A percentile compares a stretch with the other conserved stretches of the same genome.
phyloP scores from a whole-genome alignment of 37 sponge, comb jelly and placozoan genomes.

The Oscarella lobularis region DNA sequence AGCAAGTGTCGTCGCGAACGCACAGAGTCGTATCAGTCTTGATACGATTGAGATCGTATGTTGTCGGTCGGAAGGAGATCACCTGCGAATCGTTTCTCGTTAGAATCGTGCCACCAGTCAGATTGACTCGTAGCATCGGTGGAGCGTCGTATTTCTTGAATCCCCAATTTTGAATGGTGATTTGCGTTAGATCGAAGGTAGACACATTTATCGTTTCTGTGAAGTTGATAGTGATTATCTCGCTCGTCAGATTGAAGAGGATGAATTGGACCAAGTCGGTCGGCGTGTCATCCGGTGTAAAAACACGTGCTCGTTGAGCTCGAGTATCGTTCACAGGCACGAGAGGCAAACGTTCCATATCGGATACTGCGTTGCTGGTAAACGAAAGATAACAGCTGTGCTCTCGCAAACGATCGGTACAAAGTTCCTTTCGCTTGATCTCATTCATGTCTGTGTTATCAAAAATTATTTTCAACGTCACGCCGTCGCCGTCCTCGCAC shows the following conservation, averaged over 20 bases:
- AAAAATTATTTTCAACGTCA: not conserved
- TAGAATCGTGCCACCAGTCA: slow-evolving; percentile 41
- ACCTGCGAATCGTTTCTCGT: slow-evolving; percentile 27
- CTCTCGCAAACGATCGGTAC: slow-evolving; percentile 25
- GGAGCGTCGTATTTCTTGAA: not conserved
- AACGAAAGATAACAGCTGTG: slow-evolving; percentile 50
- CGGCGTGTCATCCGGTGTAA: slow-evolving; percentile 38
- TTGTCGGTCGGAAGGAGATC: slow-evolving; percentile 30
- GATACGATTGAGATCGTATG: slow-evolving; percentile 54
- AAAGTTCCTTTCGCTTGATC: slow-evolving; percentile 46
- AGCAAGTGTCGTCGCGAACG: slow-evolving; percentile 24
- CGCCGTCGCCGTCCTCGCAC: not conserved
- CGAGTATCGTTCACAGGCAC: not conserved
- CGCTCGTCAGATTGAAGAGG: slow-evolving; percentile 58
- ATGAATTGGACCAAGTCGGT: slow-evolving; percentile 54
- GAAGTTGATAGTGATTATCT: slow-evolving; percentile 61
- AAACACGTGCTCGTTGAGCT: slow-evolving; percentile 1
- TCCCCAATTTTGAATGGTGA: slow-evolving; percentile 20
- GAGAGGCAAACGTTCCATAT: slow-evolving; percentile 44
- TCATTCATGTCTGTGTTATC: slow-evolving; percentile 38
- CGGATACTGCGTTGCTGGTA: slow-evolving; percentile 26
- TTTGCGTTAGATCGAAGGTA: slow-evolving; percentile 40
- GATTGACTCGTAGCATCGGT: slow-evolving; percentile 7
- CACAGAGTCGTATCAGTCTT: slow-evolving; percentile 51
- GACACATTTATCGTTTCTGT: slow-evolving; percentile 67